These are phyloP conservation scores for Lasioglossum villosulum DNA, from an alignment of 2,888 invertebrate genomes.

Conservation along the genomic window DNA sequence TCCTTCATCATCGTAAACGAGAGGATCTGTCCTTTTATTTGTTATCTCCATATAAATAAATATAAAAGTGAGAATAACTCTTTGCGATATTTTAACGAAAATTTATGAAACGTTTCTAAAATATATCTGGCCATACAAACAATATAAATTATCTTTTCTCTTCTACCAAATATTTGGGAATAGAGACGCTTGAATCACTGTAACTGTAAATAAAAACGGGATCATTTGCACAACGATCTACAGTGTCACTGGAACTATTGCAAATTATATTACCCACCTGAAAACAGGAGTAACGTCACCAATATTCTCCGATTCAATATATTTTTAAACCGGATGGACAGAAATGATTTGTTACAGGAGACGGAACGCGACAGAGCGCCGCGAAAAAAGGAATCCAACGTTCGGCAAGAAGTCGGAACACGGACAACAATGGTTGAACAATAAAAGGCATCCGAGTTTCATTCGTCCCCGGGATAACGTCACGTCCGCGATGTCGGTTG, in stretches of 20 bases:
- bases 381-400: background rate
- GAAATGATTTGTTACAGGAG: background rate
- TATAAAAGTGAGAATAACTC: background rate
- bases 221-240: background rate
- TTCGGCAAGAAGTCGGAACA: background rate
- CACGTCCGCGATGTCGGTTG: background rate
- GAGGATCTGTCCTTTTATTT: background rate
- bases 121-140: no score
- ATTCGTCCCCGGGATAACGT: background rate
- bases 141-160: no score
- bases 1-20: background rate
- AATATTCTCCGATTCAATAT: background rate
- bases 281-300: background rate
- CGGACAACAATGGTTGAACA: background rate
- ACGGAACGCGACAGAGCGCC: background rate
- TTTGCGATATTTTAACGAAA: no score
- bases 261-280: background rate
- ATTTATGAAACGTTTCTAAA: no score
- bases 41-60: background rate
- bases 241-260: background rate
- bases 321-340: background rate
- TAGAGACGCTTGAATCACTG: no score
- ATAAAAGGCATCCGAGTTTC: constrained; percentile 6
- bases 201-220: no score
- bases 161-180: no score